These are phyloP conservation scores for Scaptomyza caliginosa DNA, from an alignment of 2,888 invertebrate genomes.

Conservation along the genomic window DNA sequence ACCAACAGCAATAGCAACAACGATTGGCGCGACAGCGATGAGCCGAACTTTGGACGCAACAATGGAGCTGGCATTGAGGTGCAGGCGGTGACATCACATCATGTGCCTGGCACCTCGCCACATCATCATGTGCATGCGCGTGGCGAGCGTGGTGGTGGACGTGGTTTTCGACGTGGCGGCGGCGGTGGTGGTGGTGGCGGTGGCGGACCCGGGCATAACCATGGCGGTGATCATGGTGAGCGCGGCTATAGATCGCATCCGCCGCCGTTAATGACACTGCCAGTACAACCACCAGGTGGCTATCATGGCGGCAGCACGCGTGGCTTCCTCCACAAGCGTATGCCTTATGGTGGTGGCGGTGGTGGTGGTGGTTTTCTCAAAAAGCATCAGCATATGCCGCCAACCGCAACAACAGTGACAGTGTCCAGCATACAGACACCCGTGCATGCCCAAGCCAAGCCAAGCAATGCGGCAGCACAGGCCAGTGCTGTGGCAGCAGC, in stretches of 20 bases:
- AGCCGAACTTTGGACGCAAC: slow-evolving; percentile 50
- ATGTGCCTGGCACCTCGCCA: slow-evolving; percentile 45
- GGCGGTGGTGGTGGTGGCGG: slow-evolving; percentile 49
- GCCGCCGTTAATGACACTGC: slow-evolving; percentile 81
- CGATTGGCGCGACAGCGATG: slow-evolving; percentile 80
- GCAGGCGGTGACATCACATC: slow-evolving; percentile 29
- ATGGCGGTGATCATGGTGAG: slow-evolving; percentile 59
- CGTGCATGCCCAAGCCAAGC: slow-evolving; percentile 27
- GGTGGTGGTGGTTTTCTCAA: slow-evolving; percentile 71
- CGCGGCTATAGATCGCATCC: slow-evolving; percentile 80
- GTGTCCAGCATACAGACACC: slow-evolving; percentile 1
- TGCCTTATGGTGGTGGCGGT: slow-evolving; percentile 80
- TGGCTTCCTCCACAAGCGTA: slow-evolving; percentile 81
- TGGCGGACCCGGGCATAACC: slow-evolving; percentile 56
- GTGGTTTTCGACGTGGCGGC: slow-evolving; percentile 68
- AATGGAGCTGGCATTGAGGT: slow-evolving; percentile 38
- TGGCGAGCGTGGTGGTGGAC: slow-evolving; percentile 74
- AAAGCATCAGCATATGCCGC: slow-evolving; percentile 68
- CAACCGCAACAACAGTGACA: slow-evolving; percentile 6
- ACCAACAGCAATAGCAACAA: slow-evolving; percentile 36
- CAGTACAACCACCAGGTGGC: slow-evolving; percentile 76
- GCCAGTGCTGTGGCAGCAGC: slow-evolving; percentile 82
- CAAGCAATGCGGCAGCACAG: slow-evolving; percentile 75
- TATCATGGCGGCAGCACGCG: slow-evolving; percentile 68
- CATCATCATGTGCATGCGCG: slow-evolving; percentile 75